Percentiles rank a stretch among this genome's conserved stretches.
These are phyloP conservation scores for Eulemur coronatus DNA, from an alignment of 2,797 vertebrate genomes.

Conservation along the genomic window DNA sequence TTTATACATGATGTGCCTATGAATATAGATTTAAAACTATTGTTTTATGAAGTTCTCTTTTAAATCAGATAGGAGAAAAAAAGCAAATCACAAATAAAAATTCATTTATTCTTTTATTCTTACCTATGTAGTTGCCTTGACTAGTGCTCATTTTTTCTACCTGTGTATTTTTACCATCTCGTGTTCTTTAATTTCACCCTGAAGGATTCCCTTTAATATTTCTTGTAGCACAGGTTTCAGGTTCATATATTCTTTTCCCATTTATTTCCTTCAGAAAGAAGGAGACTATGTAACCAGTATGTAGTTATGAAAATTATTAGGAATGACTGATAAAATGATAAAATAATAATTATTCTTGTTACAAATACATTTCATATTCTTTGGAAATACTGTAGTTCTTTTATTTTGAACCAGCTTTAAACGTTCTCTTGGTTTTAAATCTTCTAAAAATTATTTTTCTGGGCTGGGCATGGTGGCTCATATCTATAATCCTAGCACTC, in stretches of 20 bases:
- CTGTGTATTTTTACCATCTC: background rate
- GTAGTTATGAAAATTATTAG: background rate
- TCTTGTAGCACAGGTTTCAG: background rate
- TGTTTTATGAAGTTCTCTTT: background rate
- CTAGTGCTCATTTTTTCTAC: background rate
- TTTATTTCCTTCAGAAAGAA: constrained; percentile 45
- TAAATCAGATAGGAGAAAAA: background rate
- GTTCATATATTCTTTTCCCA: background rate
- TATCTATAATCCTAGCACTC: too few relatives aligned
- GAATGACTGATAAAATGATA: constrained; percentile 42
- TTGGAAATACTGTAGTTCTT: constrained; percentile 37
- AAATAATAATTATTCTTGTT: constrained; percentile 21
- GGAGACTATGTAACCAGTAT: background rate
- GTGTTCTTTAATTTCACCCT: background rate
- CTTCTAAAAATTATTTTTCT: constrained; percentile 28
- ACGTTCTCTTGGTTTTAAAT: constrained; percentile 59
- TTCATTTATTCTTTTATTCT: background rate
- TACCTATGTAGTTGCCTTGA: background rate
- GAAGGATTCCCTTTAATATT: background rate
- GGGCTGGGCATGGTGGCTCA: too few relatives aligned
- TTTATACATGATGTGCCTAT: background rate
- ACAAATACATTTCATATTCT: constrained; percentile 37
- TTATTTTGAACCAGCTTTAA: constrained; percentile 56
- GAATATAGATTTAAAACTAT: background rate
- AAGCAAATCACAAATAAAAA: background rate